These are phyloP conservation scores for Vandiemenella viatica DNA, from an alignment of 2,888 invertebrate species.

Conservation along the genomic window DNA sequence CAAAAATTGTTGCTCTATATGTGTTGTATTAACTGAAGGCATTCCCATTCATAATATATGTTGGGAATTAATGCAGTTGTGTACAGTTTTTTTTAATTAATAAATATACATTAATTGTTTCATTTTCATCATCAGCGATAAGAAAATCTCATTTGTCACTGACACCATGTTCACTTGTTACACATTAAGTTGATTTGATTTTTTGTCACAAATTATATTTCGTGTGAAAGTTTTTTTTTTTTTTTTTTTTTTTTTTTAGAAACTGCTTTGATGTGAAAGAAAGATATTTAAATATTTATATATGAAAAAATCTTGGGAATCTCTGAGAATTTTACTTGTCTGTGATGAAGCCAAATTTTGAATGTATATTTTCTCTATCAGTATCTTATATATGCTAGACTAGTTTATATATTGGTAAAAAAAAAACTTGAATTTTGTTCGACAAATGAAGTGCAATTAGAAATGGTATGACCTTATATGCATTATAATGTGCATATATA, in stretches of 20 bases:
- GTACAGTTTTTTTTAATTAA: too few species aligned
- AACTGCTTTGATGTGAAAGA: slow-evolving; percentile 16
- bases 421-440: slow-evolving; percentile 32
- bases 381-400: slow-evolving; percentile 31
- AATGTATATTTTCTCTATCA: slow-evolving; percentile 43
- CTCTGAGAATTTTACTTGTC: slow-evolving; percentile 28
- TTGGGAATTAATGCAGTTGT: too few species aligned
- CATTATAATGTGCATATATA: slow-evolving; percentile 11
- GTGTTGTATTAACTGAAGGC: too few species aligned
- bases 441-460: slow-evolving; percentile 46
- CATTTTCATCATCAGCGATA: too few species aligned
- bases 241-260: slow-evolving; percentile 3
- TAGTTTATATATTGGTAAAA: slow-evolving; percentile 20
- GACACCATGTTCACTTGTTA: too few species aligned
- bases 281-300: background rate
- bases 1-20: too few species aligned
- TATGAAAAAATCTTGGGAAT: slow-evolving; percentile 15
- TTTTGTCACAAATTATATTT: too few species aligned
- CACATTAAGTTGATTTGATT: too few species aligned
- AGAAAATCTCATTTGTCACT: too few species aligned
- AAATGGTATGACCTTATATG: slow-evolving; percentile 22
- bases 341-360: slow-evolving; percentile 44
- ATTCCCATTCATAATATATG: too few species aligned
- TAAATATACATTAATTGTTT: too few species aligned
- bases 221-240: too few species aligned